phyloP scores from a whole-genome alignment of 2,113 vertebrate genomes.

The Sorex araneus region DNA sequence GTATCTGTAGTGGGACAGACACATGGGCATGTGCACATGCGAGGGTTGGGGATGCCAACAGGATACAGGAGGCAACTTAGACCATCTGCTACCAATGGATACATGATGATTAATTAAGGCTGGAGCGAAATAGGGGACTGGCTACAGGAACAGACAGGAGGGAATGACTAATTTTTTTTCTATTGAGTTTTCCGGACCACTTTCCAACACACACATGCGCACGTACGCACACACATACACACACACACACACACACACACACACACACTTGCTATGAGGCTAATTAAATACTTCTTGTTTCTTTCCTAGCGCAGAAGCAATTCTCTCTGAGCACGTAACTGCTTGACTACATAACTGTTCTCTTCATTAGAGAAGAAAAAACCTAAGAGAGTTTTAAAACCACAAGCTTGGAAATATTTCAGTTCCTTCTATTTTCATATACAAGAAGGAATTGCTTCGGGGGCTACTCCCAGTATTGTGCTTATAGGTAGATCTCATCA shows the following conservation, averaged over 20 bases:
- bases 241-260: background rate
- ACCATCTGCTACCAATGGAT: background rate
- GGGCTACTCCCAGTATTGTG: too few species aligned
- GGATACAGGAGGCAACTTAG: too few species aligned
- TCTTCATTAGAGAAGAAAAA: background rate
- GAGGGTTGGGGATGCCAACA: background rate
- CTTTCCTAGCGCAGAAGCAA: background rate
- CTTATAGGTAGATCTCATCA: too few species aligned
- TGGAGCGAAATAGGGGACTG: background rate
- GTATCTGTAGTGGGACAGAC: background rate
- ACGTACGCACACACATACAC: too few species aligned
- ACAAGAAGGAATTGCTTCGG: background rate
- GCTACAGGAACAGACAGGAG: background rate
- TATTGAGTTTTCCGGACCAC: background rate
- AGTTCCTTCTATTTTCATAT: background rate
- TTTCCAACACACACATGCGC: background rate
- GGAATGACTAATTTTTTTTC: background rate
- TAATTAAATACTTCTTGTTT: background rate
- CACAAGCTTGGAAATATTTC: background rate
- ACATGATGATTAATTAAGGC: background rate
- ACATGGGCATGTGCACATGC: background rate
- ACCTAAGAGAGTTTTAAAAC: background rate
- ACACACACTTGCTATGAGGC: background rate
- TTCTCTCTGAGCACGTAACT: background rate
- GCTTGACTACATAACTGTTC: background rate